Evolutionary conservation across 2,113 vertebrate genomes (phyloP).

Genomic region (Neodon shergylaensis): DNA sequence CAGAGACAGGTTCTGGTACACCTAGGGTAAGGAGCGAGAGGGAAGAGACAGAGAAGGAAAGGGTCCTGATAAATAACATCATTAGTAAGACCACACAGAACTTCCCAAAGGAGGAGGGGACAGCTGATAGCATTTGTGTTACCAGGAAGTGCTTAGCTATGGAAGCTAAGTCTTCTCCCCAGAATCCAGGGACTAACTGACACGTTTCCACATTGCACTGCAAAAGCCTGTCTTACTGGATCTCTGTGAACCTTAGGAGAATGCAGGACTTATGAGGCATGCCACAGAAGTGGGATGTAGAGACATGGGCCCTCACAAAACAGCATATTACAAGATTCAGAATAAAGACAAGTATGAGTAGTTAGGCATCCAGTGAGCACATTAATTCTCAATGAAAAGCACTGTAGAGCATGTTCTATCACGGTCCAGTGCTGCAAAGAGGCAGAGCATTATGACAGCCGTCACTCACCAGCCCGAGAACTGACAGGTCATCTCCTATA

Average conservation of each 20-base stretch:
- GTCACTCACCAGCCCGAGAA: not conserved
- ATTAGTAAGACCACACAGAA: not conserved
- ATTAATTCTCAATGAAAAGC: not conserved
- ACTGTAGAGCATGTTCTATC: not conserved
- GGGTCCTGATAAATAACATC: not conserved
- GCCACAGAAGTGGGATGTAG: not conserved
- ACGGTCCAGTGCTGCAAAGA: not conserved
- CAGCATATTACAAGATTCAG: not conserved
- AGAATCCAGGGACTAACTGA: not conserved
- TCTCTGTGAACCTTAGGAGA: not conserved
- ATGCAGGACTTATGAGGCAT: not conserved
- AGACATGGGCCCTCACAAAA: not conserved
- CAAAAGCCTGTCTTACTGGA: not conserved
- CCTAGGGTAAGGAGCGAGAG: not conserved
- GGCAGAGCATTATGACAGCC: not conserved
- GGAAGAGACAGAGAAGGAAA: not conserved
- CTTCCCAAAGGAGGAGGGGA: not conserved
- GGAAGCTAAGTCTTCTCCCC: not conserved
- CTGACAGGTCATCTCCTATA: slow-evolving; percentile 48
- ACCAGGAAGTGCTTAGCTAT: not conserved
- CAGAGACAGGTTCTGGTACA: not conserved
- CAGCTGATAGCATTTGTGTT: not conserved
- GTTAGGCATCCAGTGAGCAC: not conserved
- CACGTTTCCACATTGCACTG: not conserved
- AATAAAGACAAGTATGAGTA: not conserved